Evolutionary conservation across 1,140 invertebrate species (phyloP).

Genomic region (Philotrypesis tridentata): DNA sequence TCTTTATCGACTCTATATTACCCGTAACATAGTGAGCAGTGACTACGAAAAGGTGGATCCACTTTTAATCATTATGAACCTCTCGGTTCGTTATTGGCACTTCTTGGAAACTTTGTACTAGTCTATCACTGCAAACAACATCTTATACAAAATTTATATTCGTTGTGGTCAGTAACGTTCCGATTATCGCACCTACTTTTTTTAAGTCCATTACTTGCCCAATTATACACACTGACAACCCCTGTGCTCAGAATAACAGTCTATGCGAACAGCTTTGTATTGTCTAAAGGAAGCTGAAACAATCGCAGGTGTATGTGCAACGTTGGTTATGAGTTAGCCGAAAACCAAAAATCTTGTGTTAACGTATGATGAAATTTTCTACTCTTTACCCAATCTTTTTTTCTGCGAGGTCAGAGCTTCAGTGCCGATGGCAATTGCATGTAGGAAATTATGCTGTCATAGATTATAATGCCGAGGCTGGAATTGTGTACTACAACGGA

Average conservation of each 20-base stretch:
- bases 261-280: constrained; percentile 9
- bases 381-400: background rate
- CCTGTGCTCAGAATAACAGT: background rate
- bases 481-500: background rate
- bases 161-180: background rate
- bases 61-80: background rate
- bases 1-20: background rate
- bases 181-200: too few relatives aligned
- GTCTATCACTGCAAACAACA: background rate
- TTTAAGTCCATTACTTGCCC: background rate
- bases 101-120: background rate
- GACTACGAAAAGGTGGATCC: background rate
- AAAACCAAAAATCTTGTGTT: background rate
- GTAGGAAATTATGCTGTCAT: background rate
- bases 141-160: background rate
- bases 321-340: constrained; percentile 11
- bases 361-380: background rate
- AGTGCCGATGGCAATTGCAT: background rate
- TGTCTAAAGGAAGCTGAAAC: background rate
- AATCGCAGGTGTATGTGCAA: constrained; percentile 21
- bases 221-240: background rate
- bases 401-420: background rate
- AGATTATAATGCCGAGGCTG: background rate
- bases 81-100: background rate
- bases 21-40: background rate